Evolutionary conservation across 2,797 vertebrate genomes (phyloP).

Genomic region (Phalloptychus januarius): DNA sequence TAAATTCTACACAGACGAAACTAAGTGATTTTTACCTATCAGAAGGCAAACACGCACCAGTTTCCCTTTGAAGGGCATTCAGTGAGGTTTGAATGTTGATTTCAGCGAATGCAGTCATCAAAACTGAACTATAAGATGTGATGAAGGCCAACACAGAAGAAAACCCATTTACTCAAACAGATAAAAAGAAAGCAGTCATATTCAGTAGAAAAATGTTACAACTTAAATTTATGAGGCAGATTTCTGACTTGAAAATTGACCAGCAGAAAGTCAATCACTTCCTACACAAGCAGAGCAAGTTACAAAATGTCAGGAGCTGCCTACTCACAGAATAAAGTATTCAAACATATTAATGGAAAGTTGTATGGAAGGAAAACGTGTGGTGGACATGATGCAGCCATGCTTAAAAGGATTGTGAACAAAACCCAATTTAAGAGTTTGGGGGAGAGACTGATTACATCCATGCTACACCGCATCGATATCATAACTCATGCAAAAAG

Average conservation of each 20-base stretch:
- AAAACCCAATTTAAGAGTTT: neutral
- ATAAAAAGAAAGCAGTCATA: neutral
- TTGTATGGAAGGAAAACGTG: neutral
- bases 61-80: slow-evolving; percentile 43
- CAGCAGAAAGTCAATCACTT: neutral
- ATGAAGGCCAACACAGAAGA: neutral
- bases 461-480: neutral
- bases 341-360: too few species aligned
- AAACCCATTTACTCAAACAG: neutral
- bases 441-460: neutral
- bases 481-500: neutral
- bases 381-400: neutral
- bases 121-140: neutral
- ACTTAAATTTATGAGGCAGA: neutral
- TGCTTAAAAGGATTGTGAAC: neutral
- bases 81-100: slow-evolving; percentile 14
- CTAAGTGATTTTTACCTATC: slow-evolving; percentile 22
- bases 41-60: slow-evolving; percentile 36
- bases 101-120: slow-evolving; percentile 12
- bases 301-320: neutral
- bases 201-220: neutral
- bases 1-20: slow-evolving; percentile 18
- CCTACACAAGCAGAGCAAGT: neutral
- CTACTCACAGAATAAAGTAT: neutral
- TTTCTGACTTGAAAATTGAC: neutral